Evolutionary conservation across 2,113 vertebrate genomes (phyloP).

Genomic region (human): GRCh38 chr5:113523501-113524000

Average conservation of each 20-base stretch:
- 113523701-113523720: slow-evolving; percentile 19
- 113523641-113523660: not conserved
- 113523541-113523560: slow-evolving; percentile 12
- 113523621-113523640: not conserved
- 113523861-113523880: slow-evolving; percentile 51
- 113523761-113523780: not conserved
- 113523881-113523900: slow-evolving; percentile 44
- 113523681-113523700: slow-evolving; percentile 32
- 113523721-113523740: not conserved
- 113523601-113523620: slow-evolving; percentile 18
- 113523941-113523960: not conserved
- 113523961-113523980: slow-evolving; percentile 16
- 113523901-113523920: slow-evolving; percentile 29
- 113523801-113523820: slow-evolving; percentile 27
- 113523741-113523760: slow-evolving; percentile 21
- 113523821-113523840: slow-evolving; percentile 3
- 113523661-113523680: not conserved
- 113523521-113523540: not conserved
- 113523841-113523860: not conserved
- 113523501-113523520: not conserved
- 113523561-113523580: slow-evolving; percentile 27
- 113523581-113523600: slow-evolving; percentile 16
- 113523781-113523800: not conserved
- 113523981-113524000: slow-evolving; percentile 15
- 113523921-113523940: slow-evolving; percentile 39